These are phyloP conservation scores for Ammodramus savannarum DNA, from an alignment of 2,113 vertebrate genomes.

Conservation along the genomic window DNA sequence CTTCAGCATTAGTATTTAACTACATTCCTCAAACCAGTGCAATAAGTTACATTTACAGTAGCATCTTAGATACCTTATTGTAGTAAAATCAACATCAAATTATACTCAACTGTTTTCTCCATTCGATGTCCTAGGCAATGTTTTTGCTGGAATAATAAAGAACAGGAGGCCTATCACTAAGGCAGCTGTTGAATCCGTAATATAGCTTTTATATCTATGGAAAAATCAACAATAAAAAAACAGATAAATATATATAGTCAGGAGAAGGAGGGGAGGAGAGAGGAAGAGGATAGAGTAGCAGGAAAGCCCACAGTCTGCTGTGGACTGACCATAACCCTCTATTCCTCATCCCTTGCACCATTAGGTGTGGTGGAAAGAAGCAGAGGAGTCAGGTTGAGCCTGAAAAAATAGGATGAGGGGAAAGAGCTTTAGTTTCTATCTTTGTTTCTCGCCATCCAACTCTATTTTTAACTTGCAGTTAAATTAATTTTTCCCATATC, in stretches of 20 bases:
- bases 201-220: constrained; percentile 76
- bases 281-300: neutral
- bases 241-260: neutral
- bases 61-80: neutral
- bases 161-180: constrained; percentile 85
- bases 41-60: neutral
- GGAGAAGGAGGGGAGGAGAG: neutral
- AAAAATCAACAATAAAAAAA: constrained; percentile 13
- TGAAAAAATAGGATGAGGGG: fast-evolving
- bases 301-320: neutral
- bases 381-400: neutral
- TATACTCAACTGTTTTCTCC: constrained; percentile 81
- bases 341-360: fast-evolving
- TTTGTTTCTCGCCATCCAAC: neutral
- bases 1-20: neutral
- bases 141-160: constrained; percentile 85
- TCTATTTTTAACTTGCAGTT: neutral
- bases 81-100: neutral
- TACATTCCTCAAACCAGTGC: neutral
- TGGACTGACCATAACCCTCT: neutral
- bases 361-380: neutral
- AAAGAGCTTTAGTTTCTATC: neutral
- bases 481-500: neutral
- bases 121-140: constrained; percentile 59
- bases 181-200: constrained; percentile 87